Percentiles rank a stretch among this genome's conserved stretches.
These are phyloP conservation scores for Conops quadrifasciatus DNA, from an alignment of 2,888 invertebrate species.

Conservation along the genomic window DNA sequence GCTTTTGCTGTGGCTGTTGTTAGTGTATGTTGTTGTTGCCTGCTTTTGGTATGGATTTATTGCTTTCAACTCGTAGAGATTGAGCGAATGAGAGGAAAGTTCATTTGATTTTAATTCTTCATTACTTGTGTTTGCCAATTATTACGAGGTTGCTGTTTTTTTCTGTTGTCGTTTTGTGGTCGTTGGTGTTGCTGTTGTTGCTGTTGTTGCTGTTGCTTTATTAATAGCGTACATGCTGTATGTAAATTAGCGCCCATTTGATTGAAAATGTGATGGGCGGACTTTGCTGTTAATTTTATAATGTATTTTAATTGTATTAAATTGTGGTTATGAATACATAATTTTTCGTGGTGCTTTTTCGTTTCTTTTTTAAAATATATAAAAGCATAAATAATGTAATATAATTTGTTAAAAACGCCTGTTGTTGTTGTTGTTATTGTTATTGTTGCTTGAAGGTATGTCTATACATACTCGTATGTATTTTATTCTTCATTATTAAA, in stretches of 20 bases:
- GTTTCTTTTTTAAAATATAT: slow-evolving; percentile 56
- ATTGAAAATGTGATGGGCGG: neutral
- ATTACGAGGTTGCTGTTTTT: neutral
- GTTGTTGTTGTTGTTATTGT: neutral
- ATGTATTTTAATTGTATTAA: slow-evolving; percentile 55
- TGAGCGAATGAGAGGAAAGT: slow-evolving; percentile 23
- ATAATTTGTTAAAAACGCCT: slow-evolving; percentile 24
- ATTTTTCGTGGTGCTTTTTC: neutral
- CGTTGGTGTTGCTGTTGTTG: neutral
- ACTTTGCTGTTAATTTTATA: slow-evolving; percentile 39
- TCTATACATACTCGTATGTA: too few relatives aligned
- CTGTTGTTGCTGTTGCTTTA: slow-evolving; percentile 8
- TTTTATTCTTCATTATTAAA: too few relatives aligned
- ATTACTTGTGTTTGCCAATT: slow-evolving; percentile 13
- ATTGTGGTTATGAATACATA: slow-evolving; percentile 51
- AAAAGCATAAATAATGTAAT: slow-evolving; percentile 54
- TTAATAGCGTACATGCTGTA: neutral
- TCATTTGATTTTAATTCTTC: slow-evolving; percentile 24
- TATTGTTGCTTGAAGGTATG: slow-evolving; percentile 10
- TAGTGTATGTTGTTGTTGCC: slow-evolving; percentile 36
- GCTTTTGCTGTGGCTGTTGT: slow-evolving; percentile 32
- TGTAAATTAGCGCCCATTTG: slow-evolving; percentile 1
- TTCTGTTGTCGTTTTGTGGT: neutral
- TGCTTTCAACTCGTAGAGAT: slow-evolving; percentile 35
- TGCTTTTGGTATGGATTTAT: slow-evolving; percentile 38